Conservation (phyloP, 2,797 vertebrate genomes). For the Bradypodion pumilum region DNA sequence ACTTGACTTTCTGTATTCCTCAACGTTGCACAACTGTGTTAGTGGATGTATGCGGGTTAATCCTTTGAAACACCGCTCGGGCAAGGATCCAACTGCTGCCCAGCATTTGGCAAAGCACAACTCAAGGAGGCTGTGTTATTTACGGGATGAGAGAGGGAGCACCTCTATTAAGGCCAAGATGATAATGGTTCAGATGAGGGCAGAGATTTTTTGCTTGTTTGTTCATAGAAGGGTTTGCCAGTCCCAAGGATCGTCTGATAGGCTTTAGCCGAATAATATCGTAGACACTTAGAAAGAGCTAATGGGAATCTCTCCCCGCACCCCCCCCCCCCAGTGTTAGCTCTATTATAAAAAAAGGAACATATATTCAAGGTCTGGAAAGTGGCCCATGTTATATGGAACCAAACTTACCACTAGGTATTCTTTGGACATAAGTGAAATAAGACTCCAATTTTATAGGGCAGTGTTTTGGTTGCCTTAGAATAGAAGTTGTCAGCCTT, state of each 20-base stretch:
- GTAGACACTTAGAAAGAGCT: conserved; percentile 37
- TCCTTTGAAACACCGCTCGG: conserved; percentile 43
- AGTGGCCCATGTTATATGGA: not conserved
- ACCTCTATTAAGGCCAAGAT: conserved; percentile 26
- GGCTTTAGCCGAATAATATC: conserved; percentile 29
- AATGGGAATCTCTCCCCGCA: not conserved
- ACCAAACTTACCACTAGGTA: not conserved
- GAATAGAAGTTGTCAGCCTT: too few relatives aligned
- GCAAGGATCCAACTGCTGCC: conserved; percentile 15
- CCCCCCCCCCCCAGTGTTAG: not conserved
- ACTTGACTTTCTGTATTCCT: conserved; percentile 67
- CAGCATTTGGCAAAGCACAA: conserved; percentile 33
- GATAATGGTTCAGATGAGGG: conserved; percentile 55
- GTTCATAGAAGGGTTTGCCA: conserved; percentile 60
- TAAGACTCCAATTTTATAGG: too few relatives aligned
- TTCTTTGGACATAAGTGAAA: not conserved
- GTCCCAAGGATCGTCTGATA: conserved; percentile 15
- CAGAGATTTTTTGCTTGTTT: conserved; percentile 55
- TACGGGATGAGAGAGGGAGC: conserved; percentile 39
- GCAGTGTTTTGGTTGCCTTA: too few relatives aligned
- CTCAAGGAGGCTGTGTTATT: conserved; percentile 52
- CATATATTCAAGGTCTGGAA: not conserved
- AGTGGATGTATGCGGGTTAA: conserved; percentile 66
- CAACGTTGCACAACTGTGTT: conserved; percentile 63
- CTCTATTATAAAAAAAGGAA: not conserved